A percentile compares a stretch with the other conserved stretches of the same genome.
Evolutionary conservation across 2,888 invertebrate species (phyloP).

Genomic region (Uropetala carovei): DNA sequence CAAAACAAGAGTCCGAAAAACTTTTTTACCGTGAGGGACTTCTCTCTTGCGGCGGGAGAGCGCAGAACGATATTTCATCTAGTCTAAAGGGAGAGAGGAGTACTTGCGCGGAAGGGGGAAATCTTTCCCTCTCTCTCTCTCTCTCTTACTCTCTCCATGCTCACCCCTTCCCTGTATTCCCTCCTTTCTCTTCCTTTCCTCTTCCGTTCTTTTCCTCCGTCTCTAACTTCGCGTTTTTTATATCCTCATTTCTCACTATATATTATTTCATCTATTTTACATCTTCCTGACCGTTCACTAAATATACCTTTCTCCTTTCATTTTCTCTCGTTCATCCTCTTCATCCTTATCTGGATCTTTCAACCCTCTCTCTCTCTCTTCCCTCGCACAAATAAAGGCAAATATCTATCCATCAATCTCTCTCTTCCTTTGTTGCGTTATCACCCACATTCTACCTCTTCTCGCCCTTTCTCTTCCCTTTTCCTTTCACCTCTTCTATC

Average conservation of each 20-base stretch:
- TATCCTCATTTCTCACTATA: too few relatives aligned
- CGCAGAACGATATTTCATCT: neutral
- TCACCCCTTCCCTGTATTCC: neutral
- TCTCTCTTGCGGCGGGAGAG: neutral
- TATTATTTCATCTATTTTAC: too few relatives aligned
- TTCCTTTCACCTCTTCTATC: neutral
- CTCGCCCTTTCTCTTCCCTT: neutral
- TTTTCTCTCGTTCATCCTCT: too few relatives aligned
- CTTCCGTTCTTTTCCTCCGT: neutral
- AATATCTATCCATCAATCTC: too few relatives aligned
- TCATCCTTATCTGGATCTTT: too few relatives aligned
- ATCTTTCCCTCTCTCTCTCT: neutral
- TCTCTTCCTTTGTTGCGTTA: too few relatives aligned
- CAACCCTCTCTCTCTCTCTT: too few relatives aligned
- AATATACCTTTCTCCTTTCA: too few relatives aligned
- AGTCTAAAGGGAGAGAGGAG: neutral
- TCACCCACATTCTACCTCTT: too few relatives aligned
- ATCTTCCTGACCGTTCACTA: too few relatives aligned
- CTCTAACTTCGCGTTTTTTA: neutral
- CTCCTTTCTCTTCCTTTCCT: neutral
- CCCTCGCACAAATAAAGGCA: too few relatives aligned
- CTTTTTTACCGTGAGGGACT: neutral
- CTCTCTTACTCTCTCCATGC: neutral
- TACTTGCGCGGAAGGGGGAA: neutral
- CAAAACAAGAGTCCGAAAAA: neutral